Percentiles rank a stretch among this genome's conserved stretches.
phyloP scores from a whole-genome alignment of 2,888 invertebrate species.

The Monopis laevigella region DNA sequence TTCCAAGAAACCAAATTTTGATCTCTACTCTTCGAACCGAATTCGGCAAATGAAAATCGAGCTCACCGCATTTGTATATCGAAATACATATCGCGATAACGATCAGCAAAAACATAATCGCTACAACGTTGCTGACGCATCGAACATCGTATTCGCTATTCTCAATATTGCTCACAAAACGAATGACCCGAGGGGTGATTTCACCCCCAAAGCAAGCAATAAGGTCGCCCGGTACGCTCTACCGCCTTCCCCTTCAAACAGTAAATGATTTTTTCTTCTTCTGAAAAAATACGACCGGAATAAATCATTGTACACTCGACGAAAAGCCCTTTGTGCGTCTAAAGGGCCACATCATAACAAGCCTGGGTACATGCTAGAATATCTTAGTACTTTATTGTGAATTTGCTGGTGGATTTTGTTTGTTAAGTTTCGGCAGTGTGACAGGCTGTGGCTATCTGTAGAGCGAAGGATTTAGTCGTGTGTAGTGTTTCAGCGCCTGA shows the following conservation, averaged over 20 bases:
- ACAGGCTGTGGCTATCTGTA: neutral
- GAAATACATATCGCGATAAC: neutral
- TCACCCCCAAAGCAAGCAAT: conserved; percentile 16
- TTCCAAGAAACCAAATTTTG: no score
- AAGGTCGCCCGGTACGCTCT: conserved; percentile 12
- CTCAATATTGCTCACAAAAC: conserved; percentile 19
- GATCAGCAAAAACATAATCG: neutral
- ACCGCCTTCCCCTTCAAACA: conserved; percentile 5
- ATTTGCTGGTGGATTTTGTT: no score
- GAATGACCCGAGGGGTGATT: conserved; percentile 18
- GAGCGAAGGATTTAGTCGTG: neutral
- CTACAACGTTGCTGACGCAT: neutral
- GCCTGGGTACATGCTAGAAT: conserved; percentile 3
- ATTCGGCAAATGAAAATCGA: no score
- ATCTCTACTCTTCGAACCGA: no score
- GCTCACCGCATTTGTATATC: no score
- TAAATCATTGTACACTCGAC: conserved; percentile 12
- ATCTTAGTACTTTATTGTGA: no score
- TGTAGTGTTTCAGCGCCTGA: no score
- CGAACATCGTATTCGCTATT: neutral
- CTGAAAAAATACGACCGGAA: conserved; percentile 7
- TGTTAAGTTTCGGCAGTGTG: neutral
- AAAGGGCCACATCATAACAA: conserved; percentile 6
- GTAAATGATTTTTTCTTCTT: conserved; percentile 11
- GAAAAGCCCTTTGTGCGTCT: conserved; percentile 8